Conservation (phyloP, 2,888 invertebrate species). For the Diloba caeruleocephala region DNA sequence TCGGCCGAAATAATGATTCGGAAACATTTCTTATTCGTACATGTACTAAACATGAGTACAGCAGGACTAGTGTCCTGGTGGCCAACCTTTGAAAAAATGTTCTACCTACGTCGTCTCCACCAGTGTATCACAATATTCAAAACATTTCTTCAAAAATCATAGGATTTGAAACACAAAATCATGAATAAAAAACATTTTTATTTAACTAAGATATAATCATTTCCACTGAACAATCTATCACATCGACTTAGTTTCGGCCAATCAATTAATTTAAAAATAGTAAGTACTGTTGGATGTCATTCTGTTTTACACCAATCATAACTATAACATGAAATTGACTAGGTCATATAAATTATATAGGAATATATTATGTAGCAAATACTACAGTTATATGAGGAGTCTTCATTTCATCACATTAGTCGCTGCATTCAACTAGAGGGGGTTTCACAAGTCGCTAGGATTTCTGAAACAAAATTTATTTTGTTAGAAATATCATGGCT, state of each 20-base stretch:
- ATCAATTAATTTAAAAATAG: conserved; percentile 4
- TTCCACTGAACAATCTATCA: conserved; percentile 27
- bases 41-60: too few species aligned
- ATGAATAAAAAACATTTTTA: conserved; percentile 3
- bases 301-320: conserved; percentile 11
- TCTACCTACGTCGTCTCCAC: too few species aligned
- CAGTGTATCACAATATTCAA: too few species aligned
- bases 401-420: conserved; percentile 1
- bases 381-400: conserved; percentile 12
- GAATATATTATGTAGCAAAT: conserved; percentile 19
- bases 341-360: conserved; percentile 44
- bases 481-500: neutral
- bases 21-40: too few species aligned
- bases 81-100: too few species aligned
- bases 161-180: too few species aligned
- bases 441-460: conserved; percentile 70
- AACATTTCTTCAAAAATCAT: too few species aligned
- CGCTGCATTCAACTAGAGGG: conserved; percentile 54
- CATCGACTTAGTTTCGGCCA: neutral
- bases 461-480: conserved; percentile 71
- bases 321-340: conserved; percentile 41
- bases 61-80: too few species aligned
- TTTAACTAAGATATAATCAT: conserved; percentile 12
- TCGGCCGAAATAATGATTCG: too few species aligned
- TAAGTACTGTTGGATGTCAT: conserved; percentile 30